phyloP scores from a whole-genome alignment of 2,113 vertebrate species.

The Myxocyprinus asiaticus region DNA sequence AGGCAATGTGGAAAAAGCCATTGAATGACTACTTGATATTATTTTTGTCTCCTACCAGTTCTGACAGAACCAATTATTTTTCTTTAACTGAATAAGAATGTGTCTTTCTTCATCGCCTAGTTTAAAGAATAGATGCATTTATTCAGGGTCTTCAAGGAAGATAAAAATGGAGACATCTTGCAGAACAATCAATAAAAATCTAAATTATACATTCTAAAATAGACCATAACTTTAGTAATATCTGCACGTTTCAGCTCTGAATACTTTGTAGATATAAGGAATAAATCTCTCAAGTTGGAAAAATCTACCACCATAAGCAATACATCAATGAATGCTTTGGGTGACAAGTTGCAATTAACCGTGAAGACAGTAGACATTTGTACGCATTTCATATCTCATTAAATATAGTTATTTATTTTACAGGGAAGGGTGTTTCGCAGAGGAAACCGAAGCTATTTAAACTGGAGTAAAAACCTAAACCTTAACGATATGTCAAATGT shows the following conservation, averaged over 20 bases:
- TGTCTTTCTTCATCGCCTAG: no score
- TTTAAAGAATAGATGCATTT: no score
- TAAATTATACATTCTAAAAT: neutral
- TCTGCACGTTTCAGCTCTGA: slow-evolving; percentile 51
- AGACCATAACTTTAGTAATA: slow-evolving; percentile 35
- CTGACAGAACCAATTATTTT: no score
- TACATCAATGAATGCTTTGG: slow-evolving; percentile 72
- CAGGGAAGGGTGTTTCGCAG: slow-evolving; percentile 50
- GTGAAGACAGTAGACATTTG: slow-evolving; percentile 67
- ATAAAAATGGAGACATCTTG: no score
- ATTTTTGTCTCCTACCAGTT: no score
- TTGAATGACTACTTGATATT: neutral
- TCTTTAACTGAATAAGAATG: no score
- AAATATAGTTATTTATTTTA: slow-evolving; percentile 75
- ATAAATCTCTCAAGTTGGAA: slow-evolving; percentile 55
- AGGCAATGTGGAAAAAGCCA: slow-evolving; percentile 31
- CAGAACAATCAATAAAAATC: neutral
- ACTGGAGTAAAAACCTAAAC: slow-evolving; percentile 49
- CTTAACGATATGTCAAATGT: slow-evolving; percentile 59
- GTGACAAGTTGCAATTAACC: slow-evolving; percentile 75
- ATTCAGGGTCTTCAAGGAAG: no score
- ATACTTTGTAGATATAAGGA: slow-evolving; percentile 49
- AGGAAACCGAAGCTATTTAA: slow-evolving; percentile 53
- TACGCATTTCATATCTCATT: slow-evolving; percentile 74
- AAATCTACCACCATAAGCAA: slow-evolving; percentile 54